A percentile compares a stretch with the other conserved stretches of the same genome.
Conservation (phyloP, 2,797 vertebrate genomes). For the Xenops minutus region DNA sequence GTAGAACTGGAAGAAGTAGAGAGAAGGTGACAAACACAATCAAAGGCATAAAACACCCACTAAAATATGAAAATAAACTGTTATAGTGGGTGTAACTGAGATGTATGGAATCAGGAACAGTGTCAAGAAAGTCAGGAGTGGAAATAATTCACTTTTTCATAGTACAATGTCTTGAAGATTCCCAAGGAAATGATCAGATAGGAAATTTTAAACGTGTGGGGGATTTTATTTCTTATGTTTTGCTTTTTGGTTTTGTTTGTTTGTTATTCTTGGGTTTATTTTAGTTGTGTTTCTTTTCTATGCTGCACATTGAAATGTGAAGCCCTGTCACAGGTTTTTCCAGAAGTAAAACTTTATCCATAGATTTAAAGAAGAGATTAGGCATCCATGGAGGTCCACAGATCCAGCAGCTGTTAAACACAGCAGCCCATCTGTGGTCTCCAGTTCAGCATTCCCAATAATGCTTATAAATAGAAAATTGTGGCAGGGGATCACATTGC, state of each 20-base stretch:
- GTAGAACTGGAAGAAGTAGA: background rate
- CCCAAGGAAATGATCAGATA: background rate
- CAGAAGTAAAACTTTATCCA: background rate
- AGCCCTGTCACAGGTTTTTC: background rate
- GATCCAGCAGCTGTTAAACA: background rate
- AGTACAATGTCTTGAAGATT: background rate
- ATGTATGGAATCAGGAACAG: background rate
- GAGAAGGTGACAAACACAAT: background rate
- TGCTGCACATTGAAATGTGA: background rate
- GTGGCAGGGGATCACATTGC: background rate
- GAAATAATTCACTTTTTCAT: background rate
- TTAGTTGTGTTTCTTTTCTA: background rate
- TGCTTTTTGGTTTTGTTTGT: fast-evolving
- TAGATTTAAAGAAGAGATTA: background rate
- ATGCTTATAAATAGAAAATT: background rate
- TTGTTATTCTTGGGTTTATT: background rate
- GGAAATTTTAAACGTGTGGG: background rate
- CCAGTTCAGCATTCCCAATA: background rate
- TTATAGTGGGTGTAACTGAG: background rate
- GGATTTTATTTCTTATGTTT: background rate
- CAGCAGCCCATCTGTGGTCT: background rate
- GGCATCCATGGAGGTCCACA: background rate
- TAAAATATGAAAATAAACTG: background rate
- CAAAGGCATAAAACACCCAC: background rate
- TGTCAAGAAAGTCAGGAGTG: background rate